Evolutionary conservation across 2,888 invertebrate genomes (phyloP), one percentile per base, ranked within the genome.

Genomic region (Hemistola chrysoprasaria): DNA sequence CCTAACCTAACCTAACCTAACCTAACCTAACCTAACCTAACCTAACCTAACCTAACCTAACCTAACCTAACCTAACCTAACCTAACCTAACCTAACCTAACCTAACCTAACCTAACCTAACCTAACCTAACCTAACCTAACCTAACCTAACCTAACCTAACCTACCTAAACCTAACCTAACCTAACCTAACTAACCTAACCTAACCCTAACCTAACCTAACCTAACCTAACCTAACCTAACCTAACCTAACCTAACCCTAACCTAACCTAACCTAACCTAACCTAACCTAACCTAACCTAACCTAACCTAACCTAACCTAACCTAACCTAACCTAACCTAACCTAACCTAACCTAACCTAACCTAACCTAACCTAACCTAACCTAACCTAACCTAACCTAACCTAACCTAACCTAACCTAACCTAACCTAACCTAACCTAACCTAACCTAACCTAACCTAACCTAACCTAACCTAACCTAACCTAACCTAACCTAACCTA

Each of bases 1-100:
- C 32, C 45, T 45, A 40, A 45, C 45, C 45, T 45, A 40, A 45
- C 45, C 40, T 45, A 45, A 45, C 45, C 45, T 45, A 41, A 41
- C 41, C 41, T 41, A 41, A 41, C 41, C 41, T 36, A 41, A 37
- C 41, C 41, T 41, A 41, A 41, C 41, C 41, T 41, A 41, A 41
- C 41, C 41, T 41, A 41, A 41, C 41, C 41, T 41, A 41, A 41
- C 41, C 41, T 41, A 41, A 40, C 37, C 37, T 36, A 36, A 40
- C 40, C 28, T 39, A 39, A 40, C 36, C 42, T 43, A 30, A 38
- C 43, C 43, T 38, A 38, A 43, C 33, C 32, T 32, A 33, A n/a
- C n/a, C n/a, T n/a, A n/a, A n/a, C n/a, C n/a, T n/a, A n/a, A n/a
- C n/a, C n/a, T n/a, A n/a, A n/a, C n/a, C n/a, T n/a, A n/a, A n/a